phyloP scores from a whole-genome alignment of 2,888 invertebrate genomes.

The Andrena fulva region DNA sequence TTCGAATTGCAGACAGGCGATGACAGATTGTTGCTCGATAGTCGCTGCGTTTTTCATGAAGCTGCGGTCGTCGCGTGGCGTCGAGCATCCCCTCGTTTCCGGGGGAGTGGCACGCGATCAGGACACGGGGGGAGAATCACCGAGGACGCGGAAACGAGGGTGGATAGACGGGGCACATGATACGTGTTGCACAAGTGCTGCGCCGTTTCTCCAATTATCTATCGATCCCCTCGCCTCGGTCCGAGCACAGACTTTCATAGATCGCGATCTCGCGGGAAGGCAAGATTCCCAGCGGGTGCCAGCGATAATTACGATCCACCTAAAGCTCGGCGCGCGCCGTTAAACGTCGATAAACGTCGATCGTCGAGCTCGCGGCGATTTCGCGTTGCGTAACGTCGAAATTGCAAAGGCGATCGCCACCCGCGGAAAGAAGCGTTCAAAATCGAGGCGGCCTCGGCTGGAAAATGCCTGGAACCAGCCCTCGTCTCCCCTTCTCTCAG shows the following conservation, averaged over 20 bases:
- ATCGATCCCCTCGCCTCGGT: conserved; percentile 46
- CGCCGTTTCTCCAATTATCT: conserved; percentile 60
- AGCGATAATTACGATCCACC: conserved; percentile 41
- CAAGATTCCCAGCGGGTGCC: not conserved
- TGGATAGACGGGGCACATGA: conserved; percentile 38
- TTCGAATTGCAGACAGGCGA: conserved; percentile 21
- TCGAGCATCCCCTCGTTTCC: conserved; percentile 30
- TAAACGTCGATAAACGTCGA: conserved; percentile 41
- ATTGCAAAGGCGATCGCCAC: conserved; percentile 8
- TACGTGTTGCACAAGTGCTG: conserved; percentile 67
- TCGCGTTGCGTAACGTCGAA: conserved; percentile 36
- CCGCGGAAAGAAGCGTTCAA: not conserved
- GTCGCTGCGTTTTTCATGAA: conserved; percentile 41
- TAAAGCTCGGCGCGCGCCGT: conserved; percentile 24
- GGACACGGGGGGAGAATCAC: conserved; percentile 19
- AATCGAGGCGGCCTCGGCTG: not conserved
- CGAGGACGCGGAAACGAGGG: conserved; percentile 23
- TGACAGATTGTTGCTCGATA: conserved; percentile 37
- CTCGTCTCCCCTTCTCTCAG: not conserved
- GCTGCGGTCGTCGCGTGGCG: conserved; percentile 37
- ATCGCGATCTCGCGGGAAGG: not conserved
- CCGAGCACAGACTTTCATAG: conserved; percentile 51
- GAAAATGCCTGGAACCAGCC: not conserved
- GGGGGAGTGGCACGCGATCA: conserved; percentile 50
- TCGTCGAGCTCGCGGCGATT: conserved; percentile 27